Percentiles rank a stretch among this genome's conserved stretches.
phyloP scores from a whole-genome alignment of 2,113 vertebrate genomes.

The Macrotus californicus region DNA sequence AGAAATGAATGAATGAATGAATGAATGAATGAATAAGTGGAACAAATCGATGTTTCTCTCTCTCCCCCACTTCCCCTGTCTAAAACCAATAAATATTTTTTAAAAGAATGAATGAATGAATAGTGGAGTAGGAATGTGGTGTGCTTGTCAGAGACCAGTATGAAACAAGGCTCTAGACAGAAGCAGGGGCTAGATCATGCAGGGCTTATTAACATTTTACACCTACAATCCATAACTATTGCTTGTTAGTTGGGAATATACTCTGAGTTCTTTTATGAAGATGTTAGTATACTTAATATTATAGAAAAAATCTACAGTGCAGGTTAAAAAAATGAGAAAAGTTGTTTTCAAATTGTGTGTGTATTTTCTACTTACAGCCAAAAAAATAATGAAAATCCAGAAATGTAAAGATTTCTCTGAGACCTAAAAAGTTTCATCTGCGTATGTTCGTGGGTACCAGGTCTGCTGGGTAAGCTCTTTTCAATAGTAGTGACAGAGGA shows the following conservation, averaged over 20 bases:
- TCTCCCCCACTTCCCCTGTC: too few species aligned
- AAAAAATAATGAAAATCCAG: slow-evolving; percentile 96
- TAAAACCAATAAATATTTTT: too few species aligned
- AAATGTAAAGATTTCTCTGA: slow-evolving; percentile 97
- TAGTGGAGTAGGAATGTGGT: neutral
- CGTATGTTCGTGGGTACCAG: slow-evolving; percentile 86
- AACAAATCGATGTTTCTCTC: too few species aligned
- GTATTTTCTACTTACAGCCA: slow-evolving; percentile 90
- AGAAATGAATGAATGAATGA: too few species aligned
- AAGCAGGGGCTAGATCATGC: neutral
- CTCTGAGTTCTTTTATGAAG: slow-evolving; percentile 1
- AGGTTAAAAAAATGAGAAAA: neutral
- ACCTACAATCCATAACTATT: neutral
- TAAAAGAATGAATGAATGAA: neutral
- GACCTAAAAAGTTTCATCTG: slow-evolving; percentile 98
- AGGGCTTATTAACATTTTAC: neutral
- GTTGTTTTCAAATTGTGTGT: slow-evolving; percentile 4
- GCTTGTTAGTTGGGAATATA: neutral
- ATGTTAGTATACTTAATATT: neutral
- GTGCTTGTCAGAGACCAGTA: neutral
- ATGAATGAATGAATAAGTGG: too few species aligned
- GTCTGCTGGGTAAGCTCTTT: slow-evolving; percentile 76
- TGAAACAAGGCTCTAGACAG: neutral
- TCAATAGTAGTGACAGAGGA: slow-evolving; percentile 76
- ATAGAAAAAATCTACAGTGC: neutral